phyloP scores from a whole-genome alignment of 2,797 vertebrate species.

The Microchirus variegatus region DNA sequence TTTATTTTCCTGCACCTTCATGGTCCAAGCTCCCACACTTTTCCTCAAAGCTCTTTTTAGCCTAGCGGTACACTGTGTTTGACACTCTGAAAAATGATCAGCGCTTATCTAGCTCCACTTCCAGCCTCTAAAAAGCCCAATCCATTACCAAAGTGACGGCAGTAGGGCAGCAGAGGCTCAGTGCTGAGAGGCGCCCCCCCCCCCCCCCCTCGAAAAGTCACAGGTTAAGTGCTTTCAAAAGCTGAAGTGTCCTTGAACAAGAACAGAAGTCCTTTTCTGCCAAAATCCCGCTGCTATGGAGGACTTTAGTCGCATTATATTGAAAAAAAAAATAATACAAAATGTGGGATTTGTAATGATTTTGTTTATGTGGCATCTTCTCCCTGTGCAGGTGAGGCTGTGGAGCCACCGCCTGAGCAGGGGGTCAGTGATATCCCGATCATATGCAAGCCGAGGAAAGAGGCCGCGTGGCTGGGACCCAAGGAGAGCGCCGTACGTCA shows the following conservation, averaged over 20 bases:
- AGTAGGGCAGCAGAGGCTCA: slow-evolving; percentile 15
- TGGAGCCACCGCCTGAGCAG: slow-evolving; percentile 64
- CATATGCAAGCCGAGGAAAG: slow-evolving; percentile 73
- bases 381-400: slow-evolving; percentile 63
- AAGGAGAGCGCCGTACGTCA: slow-evolving; percentile 82
- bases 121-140: slow-evolving; percentile 22
- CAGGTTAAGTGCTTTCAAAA: slow-evolving; percentile 23
- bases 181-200: slow-evolving; percentile 1
- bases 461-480: slow-evolving; percentile 74
- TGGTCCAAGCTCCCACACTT: slow-evolving; percentile 1
- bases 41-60: slow-evolving; percentile 19
- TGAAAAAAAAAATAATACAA: no score
- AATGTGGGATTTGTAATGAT: no score
- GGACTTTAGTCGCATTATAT: no score
- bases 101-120: slow-evolving; percentile 21
- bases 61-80: slow-evolving; percentile 5
- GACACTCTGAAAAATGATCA: slow-evolving; percentile 40
- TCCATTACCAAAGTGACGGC: slow-evolving; percentile 33
- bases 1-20: neutral
- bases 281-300: no score
- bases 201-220: no score
- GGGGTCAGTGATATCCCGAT: slow-evolving; percentile 72
- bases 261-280: neutral
- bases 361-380: neutral
- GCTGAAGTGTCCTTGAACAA: slow-evolving; percentile 15